These are phyloP conservation scores for Hemibates koningsi DNA, from an alignment of 2,113 vertebrate genomes.

Conservation along the genomic window DNA sequence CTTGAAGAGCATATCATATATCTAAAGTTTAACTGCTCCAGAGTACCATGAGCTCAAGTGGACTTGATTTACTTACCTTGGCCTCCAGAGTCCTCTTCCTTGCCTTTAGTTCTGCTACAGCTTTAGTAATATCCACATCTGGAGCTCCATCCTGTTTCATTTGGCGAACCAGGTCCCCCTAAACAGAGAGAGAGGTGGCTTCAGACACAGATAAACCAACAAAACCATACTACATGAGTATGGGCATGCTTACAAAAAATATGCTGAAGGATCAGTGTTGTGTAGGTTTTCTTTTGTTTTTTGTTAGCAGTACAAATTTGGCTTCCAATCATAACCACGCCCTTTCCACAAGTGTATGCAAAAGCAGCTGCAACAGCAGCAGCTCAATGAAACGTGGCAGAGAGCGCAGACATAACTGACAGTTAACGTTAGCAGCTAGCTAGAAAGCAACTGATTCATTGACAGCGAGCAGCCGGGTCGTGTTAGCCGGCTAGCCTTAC, in stretches of 20 bases:
- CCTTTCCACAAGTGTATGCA: slow-evolving; percentile 12
- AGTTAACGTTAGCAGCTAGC: slow-evolving; percentile 29
- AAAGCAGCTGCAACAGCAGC: background rate
- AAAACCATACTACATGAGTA: background rate
- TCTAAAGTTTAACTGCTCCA: background rate
- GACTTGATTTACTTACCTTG: slow-evolving; percentile 72
- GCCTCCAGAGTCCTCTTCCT: slow-evolving; percentile 88
- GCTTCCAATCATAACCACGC: slow-evolving; percentile 29
- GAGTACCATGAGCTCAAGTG: background rate
- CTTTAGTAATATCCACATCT: slow-evolving; percentile 88
- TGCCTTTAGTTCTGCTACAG: slow-evolving; percentile 92
- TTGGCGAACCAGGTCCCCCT: slow-evolving; percentile 92
- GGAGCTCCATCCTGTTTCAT: slow-evolving; percentile 89
- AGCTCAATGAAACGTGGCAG: slow-evolving; percentile 62
- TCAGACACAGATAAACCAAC: background rate
- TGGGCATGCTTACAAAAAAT: background rate
- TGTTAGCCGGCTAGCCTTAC: background rate
- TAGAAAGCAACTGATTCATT: slow-evolving; percentile 14
- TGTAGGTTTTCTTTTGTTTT: background rate
- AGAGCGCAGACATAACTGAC: slow-evolving; percentile 6
- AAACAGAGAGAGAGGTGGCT: background rate
- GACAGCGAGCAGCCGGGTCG: background rate
- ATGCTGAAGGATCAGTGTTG: background rate
- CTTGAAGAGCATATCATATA: background rate
- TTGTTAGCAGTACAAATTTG: background rate